phyloP scores from a whole-genome alignment of 30 jellyfish, hydroid and myxozoan species.

The Phacellophora camtschatica region DNA sequence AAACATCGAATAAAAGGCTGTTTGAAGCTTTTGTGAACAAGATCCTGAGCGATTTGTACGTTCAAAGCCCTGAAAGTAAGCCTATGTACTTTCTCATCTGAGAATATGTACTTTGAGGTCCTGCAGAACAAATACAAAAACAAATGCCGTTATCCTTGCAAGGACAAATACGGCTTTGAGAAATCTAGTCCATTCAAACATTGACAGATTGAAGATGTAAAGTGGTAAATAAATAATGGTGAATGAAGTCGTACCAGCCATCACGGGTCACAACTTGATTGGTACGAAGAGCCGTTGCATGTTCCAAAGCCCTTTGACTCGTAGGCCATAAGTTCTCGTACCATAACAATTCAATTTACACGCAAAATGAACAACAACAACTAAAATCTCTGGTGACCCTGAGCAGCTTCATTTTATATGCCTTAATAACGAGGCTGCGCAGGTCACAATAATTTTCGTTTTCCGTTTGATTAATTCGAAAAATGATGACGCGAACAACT shows the following conservation, averaged over 20 bases:
- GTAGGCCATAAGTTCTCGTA: too few relatives aligned
- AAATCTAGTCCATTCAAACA: slow-evolving; percentile 32
- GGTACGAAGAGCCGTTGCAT: too few relatives aligned
- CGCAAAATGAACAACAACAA: too few relatives aligned
- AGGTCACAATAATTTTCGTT: too few relatives aligned
- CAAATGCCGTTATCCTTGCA: slow-evolving; percentile 24
- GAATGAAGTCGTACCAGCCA: slow-evolving; percentile 9
- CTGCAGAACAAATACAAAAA: slow-evolving; percentile 11
- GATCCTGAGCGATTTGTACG: slow-evolving; percentile 33
- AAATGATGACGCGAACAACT: too few relatives aligned
- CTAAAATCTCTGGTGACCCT: too few relatives aligned
- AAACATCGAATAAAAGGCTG: slow-evolving; percentile 26
- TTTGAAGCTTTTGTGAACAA: slow-evolving; percentile 14
- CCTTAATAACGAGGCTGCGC: too few relatives aligned
- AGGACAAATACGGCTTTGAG: slow-evolving; percentile 35
- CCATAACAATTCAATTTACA: too few relatives aligned
- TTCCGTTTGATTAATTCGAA: too few relatives aligned
- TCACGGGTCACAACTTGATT: too few relatives aligned
- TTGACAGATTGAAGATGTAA: neutral
- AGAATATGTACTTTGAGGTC: slow-evolving; percentile 35
- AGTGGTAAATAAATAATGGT: slow-evolving; percentile 15
- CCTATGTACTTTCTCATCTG: slow-evolving; percentile 40
- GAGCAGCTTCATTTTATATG: too few relatives aligned
- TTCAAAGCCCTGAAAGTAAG: slow-evolving; percentile 50
- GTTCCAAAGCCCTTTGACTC: too few relatives aligned